Evolutionary conservation across 2,113 vertebrate genomes (phyloP).

Genomic region (Gila orcuttii): DNA sequence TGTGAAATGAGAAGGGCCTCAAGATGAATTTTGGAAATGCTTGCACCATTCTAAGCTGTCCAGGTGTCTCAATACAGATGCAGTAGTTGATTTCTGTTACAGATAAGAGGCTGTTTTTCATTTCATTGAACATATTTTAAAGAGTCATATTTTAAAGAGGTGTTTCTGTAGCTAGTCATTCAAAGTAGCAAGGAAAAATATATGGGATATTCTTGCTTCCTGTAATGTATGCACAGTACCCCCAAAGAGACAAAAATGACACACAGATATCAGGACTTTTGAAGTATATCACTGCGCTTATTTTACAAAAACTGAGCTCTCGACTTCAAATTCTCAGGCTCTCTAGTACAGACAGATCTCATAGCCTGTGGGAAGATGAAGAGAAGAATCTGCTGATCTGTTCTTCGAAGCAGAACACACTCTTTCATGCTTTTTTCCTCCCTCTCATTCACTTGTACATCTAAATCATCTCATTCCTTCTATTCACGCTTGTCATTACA

Average conservation of each 20-base stretch:
- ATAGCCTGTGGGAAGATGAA: constrained; percentile 37
- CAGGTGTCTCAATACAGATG: not conserved
- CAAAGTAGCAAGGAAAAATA: not conserved
- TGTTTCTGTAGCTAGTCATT: not conserved
- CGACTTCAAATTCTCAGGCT: not conserved
- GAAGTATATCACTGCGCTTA: constrained; percentile 15
- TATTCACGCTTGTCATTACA: constrained; percentile 3
- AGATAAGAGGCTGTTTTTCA: not conserved
- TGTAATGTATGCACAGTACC: constrained; percentile 11
- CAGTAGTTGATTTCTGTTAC: not conserved
- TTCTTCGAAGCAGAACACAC: constrained; percentile 51
- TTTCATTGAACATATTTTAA: not conserved
- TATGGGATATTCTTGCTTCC: not conserved
- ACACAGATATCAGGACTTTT: not conserved
- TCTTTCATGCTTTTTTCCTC: constrained; percentile 46
- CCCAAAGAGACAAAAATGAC: constrained; percentile 5
- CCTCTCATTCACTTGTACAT: constrained; percentile 31
- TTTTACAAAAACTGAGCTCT: not conserved
- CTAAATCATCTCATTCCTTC: constrained; percentile 24
- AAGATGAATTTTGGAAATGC: not conserved
- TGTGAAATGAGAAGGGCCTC: not conserved
- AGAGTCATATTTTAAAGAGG: not conserved
- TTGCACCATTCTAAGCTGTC: not conserved
- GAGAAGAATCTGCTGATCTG: constrained; percentile 32
- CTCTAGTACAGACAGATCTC: constrained; percentile 38